Conservation (phyloP, 2,888 invertebrate genomes). For the Hemicrepidius hirtus region DNA sequence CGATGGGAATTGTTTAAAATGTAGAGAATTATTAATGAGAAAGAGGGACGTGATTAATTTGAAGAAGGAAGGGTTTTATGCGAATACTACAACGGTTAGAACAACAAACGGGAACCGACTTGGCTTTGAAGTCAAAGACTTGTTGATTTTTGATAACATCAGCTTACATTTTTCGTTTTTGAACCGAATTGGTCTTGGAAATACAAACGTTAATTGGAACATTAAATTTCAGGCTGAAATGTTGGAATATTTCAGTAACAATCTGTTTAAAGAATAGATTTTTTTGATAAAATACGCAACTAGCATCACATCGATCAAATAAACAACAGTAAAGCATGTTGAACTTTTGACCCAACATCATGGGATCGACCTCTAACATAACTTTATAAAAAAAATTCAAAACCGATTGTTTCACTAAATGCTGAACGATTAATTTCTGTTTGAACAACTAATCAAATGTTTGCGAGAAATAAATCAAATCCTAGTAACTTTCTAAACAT, state of each 20-base stretch:
- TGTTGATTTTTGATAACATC: constrained; percentile 16
- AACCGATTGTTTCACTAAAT: too few relatives aligned
- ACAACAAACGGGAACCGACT: constrained; percentile 20
- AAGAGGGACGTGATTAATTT: constrained; percentile 10
- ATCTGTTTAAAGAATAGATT: too few relatives aligned
- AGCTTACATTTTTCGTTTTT: not conserved
- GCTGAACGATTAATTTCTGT: too few relatives aligned
- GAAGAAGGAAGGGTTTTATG: constrained; percentile 1
- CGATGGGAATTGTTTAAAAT: constrained; percentile 11
- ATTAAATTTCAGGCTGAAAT: too few relatives aligned
- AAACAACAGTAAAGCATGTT: too few relatives aligned
- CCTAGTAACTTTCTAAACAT: not conserved
- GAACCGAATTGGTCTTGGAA: not conserved
- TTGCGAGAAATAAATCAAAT: not conserved
- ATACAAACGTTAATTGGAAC: too few relatives aligned
- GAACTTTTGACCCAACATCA: too few relatives aligned
- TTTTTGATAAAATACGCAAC: too few relatives aligned
- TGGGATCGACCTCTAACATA: too few relatives aligned
- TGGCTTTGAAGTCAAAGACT: constrained; percentile 18
- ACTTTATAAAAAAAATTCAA: too few relatives aligned
- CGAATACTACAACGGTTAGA: constrained; percentile 4
- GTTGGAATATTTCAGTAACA: too few relatives aligned
- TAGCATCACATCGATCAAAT: too few relatives aligned
- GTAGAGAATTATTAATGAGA: constrained; percentile 13
- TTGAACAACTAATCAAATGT: not conserved